phyloP scores from a whole-genome alignment of 2,113 vertebrate genomes.

The Pseudorectes ferrugineus region DNA sequence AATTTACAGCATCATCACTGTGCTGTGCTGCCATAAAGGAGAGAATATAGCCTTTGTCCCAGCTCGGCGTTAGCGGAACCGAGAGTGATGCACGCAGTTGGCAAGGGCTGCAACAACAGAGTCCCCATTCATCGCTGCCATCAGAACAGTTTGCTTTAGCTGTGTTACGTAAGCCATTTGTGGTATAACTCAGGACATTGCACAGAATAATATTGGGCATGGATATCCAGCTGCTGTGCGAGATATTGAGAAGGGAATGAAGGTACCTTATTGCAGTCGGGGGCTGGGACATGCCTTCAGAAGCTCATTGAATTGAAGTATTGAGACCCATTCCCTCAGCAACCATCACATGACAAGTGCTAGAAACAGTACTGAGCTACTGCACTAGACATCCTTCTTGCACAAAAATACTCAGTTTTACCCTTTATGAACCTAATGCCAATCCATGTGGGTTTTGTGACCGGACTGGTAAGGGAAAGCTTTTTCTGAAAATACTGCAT shows the following conservation, averaged over 20 bases:
- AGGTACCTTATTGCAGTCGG: neutral
- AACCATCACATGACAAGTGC: neutral
- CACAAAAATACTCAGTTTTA: neutral
- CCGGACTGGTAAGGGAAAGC: neutral
- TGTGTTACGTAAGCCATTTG: neutral
- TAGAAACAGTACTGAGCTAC: neutral
- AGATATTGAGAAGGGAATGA: neutral
- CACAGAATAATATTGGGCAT: slow-evolving; percentile 5
- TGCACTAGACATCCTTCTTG: neutral
- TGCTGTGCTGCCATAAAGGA: neutral
- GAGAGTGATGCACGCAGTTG: neutral
- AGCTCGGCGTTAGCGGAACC: neutral
- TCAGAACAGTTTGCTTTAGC: slow-evolving; percentile 36
- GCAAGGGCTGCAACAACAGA: slow-evolving; percentile 24
- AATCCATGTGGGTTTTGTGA: neutral
- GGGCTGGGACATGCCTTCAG: neutral
- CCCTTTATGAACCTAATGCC: neutral
- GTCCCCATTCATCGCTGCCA: slow-evolving; percentile 25
- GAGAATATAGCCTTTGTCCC: slow-evolving; percentile 51
- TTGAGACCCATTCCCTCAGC: neutral
- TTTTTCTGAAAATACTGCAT: neutral
- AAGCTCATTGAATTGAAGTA: neutral
- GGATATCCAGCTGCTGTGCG: neutral
- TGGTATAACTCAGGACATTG: neutral
- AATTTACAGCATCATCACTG: neutral